A percentile compares a stretch with the other conserved stretches of the same genome.
These are phyloP conservation scores for Chanos chanos DNA, from an alignment of 2,797 vertebrate species.

Conservation along the genomic window DNA sequence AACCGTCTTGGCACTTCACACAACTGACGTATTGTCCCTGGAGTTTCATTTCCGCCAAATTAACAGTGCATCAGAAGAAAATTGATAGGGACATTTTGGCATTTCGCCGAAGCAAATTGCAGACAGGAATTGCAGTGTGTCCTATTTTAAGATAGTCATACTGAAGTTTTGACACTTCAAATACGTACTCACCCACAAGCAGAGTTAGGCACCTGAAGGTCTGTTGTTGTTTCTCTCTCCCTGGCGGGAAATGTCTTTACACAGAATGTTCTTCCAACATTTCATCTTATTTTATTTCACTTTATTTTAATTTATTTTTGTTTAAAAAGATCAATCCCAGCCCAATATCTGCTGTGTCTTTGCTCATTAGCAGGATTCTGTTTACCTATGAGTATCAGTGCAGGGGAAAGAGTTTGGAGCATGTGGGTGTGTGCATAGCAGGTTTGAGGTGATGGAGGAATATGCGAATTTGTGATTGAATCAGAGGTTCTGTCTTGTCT, in stretches of 20 bases:
- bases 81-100: conserved; percentile 33
- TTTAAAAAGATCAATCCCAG: no score
- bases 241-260: no score
- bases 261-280: no score
- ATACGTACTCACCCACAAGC: conserved; percentile 18
- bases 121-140: conserved; percentile 26
- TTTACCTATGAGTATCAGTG: neutral
- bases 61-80: conserved; percentile 39
- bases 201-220: conserved; percentile 4
- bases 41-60: conserved; percentile 50
- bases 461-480: conserved; percentile 51
- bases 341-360: neutral
- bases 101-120: conserved; percentile 20
- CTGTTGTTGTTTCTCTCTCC: neutral
- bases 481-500: conserved; percentile 56
- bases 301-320: no score
- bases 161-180: conserved; percentile 22
- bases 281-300: no score
- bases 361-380: neutral
- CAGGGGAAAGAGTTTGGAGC: neutral
- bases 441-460: conserved; percentile 45
- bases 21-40: conserved; percentile 42
- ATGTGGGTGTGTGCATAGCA: conserved; percentile 1
- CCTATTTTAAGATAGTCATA: conserved; percentile 24
- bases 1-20: conserved; percentile 31